These are phyloP conservation scores for Macrobrachium rosenbergii DNA, from an alignment of 1,140 invertebrate species.

Conservation along the genomic window DNA sequence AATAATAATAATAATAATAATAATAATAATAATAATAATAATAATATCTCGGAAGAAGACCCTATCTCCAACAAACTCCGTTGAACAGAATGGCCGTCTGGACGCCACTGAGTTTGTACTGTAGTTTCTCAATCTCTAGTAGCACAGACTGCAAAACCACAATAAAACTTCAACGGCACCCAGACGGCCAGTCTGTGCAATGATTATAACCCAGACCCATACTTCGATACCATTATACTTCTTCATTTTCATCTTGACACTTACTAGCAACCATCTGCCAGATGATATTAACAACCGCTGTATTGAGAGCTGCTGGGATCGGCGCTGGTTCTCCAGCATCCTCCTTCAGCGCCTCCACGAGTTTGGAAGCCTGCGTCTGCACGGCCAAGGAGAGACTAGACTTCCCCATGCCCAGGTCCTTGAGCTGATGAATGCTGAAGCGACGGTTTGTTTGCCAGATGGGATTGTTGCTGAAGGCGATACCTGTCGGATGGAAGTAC, in stretches of 20 bases:
- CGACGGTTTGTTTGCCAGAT: conserved; percentile 69
- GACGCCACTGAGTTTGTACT: no score
- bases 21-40: no score
- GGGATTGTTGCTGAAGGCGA: conserved; percentile 40
- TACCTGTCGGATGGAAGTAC: not conserved
- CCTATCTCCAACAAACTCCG: no score
- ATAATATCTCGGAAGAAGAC: no score
- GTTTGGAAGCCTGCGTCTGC: conserved; percentile 66
- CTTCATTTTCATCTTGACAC: not conserved
- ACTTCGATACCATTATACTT: no score
- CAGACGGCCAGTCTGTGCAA: no score
- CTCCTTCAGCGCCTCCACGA: conserved; percentile 20
- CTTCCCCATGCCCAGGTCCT: conserved; percentile 70
- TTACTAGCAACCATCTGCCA: conserved; percentile 60
- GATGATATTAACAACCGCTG: conserved; percentile 56
- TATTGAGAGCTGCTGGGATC: conserved; percentile 31
- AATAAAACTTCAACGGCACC: no score
- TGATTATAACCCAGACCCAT: no score
- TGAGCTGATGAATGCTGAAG: conserved; percentile 68
- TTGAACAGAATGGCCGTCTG: no score
- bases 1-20: no score
- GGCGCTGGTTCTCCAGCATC: conserved; percentile 1
- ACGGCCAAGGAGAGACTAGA: conserved; percentile 69
- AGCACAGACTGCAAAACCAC: no score
- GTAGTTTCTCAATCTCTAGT: no score